Conservation (phyloP, 2,113 vertebrate species). For the Calyptommatus sinebrachiatus region DNA sequence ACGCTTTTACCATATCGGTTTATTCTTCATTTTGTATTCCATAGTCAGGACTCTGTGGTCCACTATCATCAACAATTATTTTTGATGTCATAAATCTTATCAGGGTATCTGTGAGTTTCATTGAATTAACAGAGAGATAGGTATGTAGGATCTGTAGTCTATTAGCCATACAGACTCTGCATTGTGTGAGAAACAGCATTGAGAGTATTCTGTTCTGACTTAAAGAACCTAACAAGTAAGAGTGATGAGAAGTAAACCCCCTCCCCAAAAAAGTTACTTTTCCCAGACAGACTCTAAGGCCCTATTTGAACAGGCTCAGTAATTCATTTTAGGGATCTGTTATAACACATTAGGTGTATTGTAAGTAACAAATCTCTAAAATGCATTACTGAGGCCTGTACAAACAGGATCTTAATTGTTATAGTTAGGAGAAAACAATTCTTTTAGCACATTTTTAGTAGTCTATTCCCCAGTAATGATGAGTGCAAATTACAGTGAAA, state of each 20-base stretch:
- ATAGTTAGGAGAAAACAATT: conserved; percentile 35
- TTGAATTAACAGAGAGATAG: background rate
- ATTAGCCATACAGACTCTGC: background rate
- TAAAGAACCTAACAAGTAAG: too few relatives aligned
- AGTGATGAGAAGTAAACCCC: too few relatives aligned
- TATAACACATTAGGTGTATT: too few relatives aligned
- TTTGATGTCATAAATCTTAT: conserved; percentile 1
- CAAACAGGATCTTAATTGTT: background rate
- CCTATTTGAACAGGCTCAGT: conserved; percentile 19
- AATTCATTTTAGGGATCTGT: too few relatives aligned
- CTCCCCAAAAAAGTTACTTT: background rate
- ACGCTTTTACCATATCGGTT: too few relatives aligned
- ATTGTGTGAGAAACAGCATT: conserved; percentile 15
- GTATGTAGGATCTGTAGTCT: background rate
- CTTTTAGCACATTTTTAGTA: conserved; percentile 25
- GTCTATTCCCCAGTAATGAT: background rate
- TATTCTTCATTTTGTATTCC: background rate
- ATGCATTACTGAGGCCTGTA: too few relatives aligned
- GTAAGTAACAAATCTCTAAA: too few relatives aligned
- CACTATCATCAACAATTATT: background rate
- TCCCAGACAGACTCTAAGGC: conserved; percentile 10
- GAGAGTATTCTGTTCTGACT: too few relatives aligned
- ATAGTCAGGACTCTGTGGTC: background rate
- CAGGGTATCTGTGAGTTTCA: background rate
- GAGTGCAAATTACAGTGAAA: background rate